A percentile compares a stretch with the other conserved stretches of the same genome.
These are phyloP conservation scores for Cladorhizidae sp. DNA, from an alignment of 37 sponge, comb jelly and placozoan genomes.

Conservation along the genomic window DNA sequence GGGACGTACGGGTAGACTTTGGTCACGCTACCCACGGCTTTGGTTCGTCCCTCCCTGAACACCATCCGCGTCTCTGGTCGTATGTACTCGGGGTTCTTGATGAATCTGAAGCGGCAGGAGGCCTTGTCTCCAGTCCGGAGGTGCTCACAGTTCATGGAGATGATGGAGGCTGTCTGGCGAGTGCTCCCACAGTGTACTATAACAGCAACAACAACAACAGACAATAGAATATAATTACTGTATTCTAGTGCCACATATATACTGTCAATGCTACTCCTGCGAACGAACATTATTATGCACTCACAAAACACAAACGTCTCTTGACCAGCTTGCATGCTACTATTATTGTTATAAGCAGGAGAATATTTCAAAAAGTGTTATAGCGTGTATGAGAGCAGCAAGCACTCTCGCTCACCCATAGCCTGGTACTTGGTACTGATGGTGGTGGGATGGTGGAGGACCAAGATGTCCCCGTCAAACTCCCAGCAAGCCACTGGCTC, in stretches of 20 bases:
- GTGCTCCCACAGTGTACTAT: conserved; percentile 96
- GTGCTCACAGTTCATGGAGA: conserved; percentile 90
- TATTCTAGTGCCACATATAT: too few species aligned
- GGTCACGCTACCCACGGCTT: conserved; percentile 93
- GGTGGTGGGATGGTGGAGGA: conserved; percentile 98
- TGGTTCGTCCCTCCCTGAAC: conserved; percentile 97
- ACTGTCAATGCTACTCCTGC: too few species aligned
- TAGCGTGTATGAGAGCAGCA: too few species aligned
- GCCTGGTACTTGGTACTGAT: conserved; percentile 96
- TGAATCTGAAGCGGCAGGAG: conserved; percentile 88
- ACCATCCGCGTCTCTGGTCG: conserved; percentile 85
- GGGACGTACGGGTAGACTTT: conserved; percentile 67
- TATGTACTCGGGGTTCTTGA: conserved; percentile 96
- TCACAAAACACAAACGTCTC: too few species aligned
- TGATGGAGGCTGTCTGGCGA: conserved; percentile 96
- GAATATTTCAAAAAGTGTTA: too few species aligned
- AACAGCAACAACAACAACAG: too few species aligned
- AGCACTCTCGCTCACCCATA: conserved; percentile 71
- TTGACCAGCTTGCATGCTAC: too few species aligned
- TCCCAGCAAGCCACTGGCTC: conserved; percentile 91
- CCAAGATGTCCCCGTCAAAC: conserved; percentile 96
- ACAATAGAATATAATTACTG: too few species aligned
- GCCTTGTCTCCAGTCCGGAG: conserved; percentile 98
- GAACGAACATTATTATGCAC: too few species aligned
- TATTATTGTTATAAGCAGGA: too few species aligned